phyloP scores from a whole-genome alignment of 2,888 invertebrate species.

The Cataglyphis livida region DNA sequence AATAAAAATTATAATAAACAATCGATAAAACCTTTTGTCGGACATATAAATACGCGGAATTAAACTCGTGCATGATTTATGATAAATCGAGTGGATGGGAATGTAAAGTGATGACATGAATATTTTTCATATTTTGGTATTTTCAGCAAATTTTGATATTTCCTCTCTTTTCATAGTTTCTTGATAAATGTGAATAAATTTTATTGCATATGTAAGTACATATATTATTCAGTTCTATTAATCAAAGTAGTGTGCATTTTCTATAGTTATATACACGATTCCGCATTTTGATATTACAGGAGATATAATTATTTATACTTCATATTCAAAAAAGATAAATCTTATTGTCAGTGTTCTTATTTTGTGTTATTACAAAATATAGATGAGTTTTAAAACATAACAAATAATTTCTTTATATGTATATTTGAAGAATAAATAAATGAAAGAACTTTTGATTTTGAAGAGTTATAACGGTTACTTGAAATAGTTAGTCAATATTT shows the following conservation, averaged over 20 bases:
- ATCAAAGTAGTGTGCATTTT: too few species aligned
- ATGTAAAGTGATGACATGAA: constrained; percentile 25
- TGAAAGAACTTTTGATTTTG: background rate
- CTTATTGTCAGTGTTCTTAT: too few species aligned
- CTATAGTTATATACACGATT: too few species aligned
- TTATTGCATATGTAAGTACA: too few species aligned
- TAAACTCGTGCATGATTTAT: constrained; percentile 12
- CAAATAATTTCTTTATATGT: too few species aligned
- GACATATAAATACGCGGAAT: constrained; percentile 44
- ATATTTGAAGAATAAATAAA: too few species aligned
- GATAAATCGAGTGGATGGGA: constrained; percentile 8
- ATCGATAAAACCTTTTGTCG: constrained; percentile 13
- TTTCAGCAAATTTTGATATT: background rate
- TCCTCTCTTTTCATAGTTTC: background rate
- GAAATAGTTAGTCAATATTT: background rate
- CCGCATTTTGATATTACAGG: too few species aligned
- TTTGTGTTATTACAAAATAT: too few species aligned
- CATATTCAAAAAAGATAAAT: too few species aligned
- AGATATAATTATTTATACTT: too few species aligned
- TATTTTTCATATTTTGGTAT: background rate
- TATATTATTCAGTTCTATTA: background rate
- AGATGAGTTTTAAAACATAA: too few species aligned
- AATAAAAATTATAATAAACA: too few species aligned
- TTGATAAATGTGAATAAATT: background rate
- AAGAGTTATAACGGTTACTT: background rate